These are phyloP conservation scores for Alosa sapidissima DNA, from an alignment of 2,797 vertebrate genomes.

Conservation along the genomic window DNA sequence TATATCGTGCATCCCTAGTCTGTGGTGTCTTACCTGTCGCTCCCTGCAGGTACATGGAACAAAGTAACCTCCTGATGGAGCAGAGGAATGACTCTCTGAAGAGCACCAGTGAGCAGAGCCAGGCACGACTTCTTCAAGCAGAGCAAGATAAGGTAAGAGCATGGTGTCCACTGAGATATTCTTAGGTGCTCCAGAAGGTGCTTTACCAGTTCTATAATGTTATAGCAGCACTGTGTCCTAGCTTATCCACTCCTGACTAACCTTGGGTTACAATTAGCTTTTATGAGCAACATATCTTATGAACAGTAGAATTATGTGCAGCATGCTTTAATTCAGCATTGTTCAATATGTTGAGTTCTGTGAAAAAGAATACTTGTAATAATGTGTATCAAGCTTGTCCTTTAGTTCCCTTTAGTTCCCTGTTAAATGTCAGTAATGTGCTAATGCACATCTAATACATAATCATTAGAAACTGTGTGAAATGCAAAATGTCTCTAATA, in stretches of 20 bases:
- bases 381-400: no score
- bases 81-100: conserved; percentile 91
- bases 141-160: conserved; percentile 91
- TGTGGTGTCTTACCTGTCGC: conserved; percentile 26
- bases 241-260: background rate
- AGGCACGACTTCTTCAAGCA: conserved; percentile 87
- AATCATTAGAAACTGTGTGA: background rate
- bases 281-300: background rate
- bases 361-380: no score
- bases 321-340: no score
- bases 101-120: conserved; percentile 83
- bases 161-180: background rate
- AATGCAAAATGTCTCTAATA: no score
- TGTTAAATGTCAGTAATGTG: background rate
- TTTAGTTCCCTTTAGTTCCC: background rate
- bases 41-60: conserved; percentile 84
- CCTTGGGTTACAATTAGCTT: background rate
- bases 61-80: conserved; percentile 90
- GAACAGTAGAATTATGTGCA: background rate
- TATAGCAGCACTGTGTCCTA: background rate
- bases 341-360: background rate
- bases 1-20: no score
- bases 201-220: background rate
- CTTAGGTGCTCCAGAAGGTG: background rate
- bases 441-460: background rate